A percentile compares a stretch with the other conserved stretches of the same genome.
phyloP scores from a whole-genome alignment of 2,888 invertebrate genomes.

The Ametastegia equiseti region DNA sequence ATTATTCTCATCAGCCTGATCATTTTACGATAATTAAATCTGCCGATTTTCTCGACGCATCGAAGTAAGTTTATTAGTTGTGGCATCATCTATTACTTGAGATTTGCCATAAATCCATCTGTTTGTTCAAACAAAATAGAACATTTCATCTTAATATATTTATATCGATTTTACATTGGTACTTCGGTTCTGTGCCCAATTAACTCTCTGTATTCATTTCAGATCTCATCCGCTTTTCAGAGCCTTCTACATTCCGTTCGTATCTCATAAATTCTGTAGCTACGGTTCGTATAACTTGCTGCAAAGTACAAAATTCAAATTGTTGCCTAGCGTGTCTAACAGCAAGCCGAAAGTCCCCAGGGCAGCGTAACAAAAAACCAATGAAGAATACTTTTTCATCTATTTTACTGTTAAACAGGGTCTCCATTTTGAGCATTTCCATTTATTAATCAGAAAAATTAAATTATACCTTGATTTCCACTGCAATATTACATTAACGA shows the following conservation, averaged over 20 bases:
- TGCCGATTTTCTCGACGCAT: slow-evolving; percentile 85
- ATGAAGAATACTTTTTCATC: neutral
- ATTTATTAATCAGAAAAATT: neutral
- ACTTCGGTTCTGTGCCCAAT: neutral
- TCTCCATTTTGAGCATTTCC: neutral
- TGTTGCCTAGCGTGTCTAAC: slow-evolving; percentile 55
- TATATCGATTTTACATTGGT: neutral
- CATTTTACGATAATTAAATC: slow-evolving; percentile 87
- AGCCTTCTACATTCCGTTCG: slow-evolving; percentile 92
- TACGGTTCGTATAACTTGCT: slow-evolving; percentile 88
- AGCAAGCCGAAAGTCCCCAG: slow-evolving; percentile 53
- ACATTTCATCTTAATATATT: neutral
- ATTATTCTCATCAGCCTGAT: slow-evolving; percentile 83
- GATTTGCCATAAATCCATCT: too few species aligned
- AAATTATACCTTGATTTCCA: neutral
- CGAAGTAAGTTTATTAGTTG: slow-evolving; percentile 75
- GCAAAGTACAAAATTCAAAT: slow-evolving; percentile 75
- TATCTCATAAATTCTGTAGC: slow-evolving; percentile 82
- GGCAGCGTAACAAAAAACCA: slow-evolving; percentile 4
- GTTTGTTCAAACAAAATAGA: neutral
- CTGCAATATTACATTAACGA: neutral
- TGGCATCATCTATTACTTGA: slow-evolving; percentile 42
- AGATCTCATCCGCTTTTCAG: slow-evolving; percentile 86
- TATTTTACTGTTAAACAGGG: neutral
- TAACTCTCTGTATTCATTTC: slow-evolving; percentile 57